Base-by-base conservation (phyloP, 2,888 invertebrate species). In the Synergus umbraculus region DNA sequence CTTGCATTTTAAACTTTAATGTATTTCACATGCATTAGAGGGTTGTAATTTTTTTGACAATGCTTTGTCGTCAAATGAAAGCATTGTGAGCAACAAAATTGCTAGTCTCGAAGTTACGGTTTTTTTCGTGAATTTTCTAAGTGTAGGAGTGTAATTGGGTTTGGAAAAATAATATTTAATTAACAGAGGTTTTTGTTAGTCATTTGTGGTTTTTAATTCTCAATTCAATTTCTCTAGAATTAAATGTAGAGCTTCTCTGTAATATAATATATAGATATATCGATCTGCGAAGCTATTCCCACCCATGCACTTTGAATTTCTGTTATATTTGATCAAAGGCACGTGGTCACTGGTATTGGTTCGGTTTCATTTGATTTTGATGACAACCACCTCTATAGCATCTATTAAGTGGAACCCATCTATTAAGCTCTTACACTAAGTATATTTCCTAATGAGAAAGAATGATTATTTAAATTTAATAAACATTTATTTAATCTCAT, bases 181-280 rank as follows among this genome's bases (percentile, higher is more conserved):
- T 10, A 44, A 10, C 9, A 44, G 9, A n/a, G 1, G 0, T 5
- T n/a, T n/a, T n/a, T 54, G 5, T 8, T n/a, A 7, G 1, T 54
- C n/a, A 7, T 54, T 7, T 1, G 8, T 5, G 4, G 15, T n/a
- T 54, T 54, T 5, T 7, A 15, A 2, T 8, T 54, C 15, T 0
- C 7, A 8, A 54, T 54, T n/a, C 0, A 54, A 54, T 54, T 54
- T 54, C 8, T 1, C 49, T 54, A 2, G 15, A 8, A 54, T n/a
- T n/a, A 8, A 9, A 54, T 54, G 7, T 54, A 5, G 9, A n/a
- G 54, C 2, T n/a, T n/a, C 7, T n/a, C 9, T n/a, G 13, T 0
- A n/a, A 8, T n/a, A 46, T 77, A 64, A 43, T 44, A 63, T 69
- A 76, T 18, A 29, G 29, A 63, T 69, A 76, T 18, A 49, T 69